Base-by-base conservation (phyloP, 2,113 vertebrate genomes). In the Pituophis catenifer region DNA sequence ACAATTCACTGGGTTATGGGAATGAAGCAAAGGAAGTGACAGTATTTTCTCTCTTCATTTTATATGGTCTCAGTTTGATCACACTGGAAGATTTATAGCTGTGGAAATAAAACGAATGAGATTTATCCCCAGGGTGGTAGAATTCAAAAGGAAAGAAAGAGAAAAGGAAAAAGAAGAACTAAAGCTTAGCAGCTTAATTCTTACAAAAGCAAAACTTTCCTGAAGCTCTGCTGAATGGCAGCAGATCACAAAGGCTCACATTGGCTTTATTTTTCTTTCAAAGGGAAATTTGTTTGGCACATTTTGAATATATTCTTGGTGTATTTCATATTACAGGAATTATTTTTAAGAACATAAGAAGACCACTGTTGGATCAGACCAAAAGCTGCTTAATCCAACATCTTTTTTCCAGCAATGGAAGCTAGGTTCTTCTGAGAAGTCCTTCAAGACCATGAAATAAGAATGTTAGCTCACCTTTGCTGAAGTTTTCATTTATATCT, bases 211-310 rank as follows among this genome's bases (percentile, higher is more conserved):
- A 95, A 92, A 95, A 87, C 94, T 0, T 55, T 91, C 55, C 89
- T 93, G 44, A 81, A 91, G 92, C 89, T 26, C 1, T 1, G 5
- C 1, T 2, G 10, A 96, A 96, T 93, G 91, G 85, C 86, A 96
- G 91, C 90, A 94, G 92, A 94, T 95, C 89, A 48, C 89, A 55
- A 75, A 90, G 52, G 33, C 96, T 95, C 95, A 91, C 81, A 95
- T 23, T 88, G 70, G 89, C 91, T 58, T 93, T 59, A 3, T 19
- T 86, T 94, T 86, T 90, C 85, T 88, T 75, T 11, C 90, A 93
- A 95, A 95, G 93, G 91, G 6, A 92, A 95, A 94, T 94, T 33
- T 93, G 88, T 93, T 87, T 26, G 53, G 55, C 5, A 87, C 90
- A 8, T 86, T 91, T 44, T 92, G 93, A 91, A 94, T 96, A 93